Conservation (phyloP, 2,797 vertebrate species). For the Cuniculus paca region DNA sequence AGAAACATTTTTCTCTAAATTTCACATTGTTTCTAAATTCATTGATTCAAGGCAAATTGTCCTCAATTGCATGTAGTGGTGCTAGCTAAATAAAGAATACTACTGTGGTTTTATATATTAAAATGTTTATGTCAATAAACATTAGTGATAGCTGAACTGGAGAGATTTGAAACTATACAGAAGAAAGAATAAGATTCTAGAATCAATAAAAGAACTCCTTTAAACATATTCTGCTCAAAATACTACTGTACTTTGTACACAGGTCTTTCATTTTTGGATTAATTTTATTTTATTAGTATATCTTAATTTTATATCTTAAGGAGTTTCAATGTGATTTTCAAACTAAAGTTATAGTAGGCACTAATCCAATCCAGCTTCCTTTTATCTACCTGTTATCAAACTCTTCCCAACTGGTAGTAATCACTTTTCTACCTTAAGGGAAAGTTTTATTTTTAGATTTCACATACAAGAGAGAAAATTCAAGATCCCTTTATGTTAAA, state of each 20-base stretch:
- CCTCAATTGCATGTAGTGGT: neutral
- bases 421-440: neutral
- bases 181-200: neutral
- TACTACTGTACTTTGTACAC: neutral
- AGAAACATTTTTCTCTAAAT: neutral
- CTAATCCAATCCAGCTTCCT: neutral
- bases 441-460: neutral
- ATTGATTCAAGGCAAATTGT: neutral
- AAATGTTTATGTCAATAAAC: neutral
- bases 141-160: neutral
- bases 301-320: neutral
- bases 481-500: neutral
- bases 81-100: neutral
- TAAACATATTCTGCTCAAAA: neutral
- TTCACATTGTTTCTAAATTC: neutral
- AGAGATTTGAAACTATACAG: neutral
- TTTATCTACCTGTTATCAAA: neutral
- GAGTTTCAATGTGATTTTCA: neutral
- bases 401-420: neutral
- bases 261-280: neutral
- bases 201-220: neutral
- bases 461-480: neutral
- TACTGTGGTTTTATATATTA: neutral
- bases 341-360: neutral
- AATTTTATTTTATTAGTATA: neutral